A percentile compares a stretch with the other conserved stretches of the same genome.
Evolutionary conservation across 2,888 invertebrate genomes (phyloP).

Genomic region (Cheilosia soror): DNA sequence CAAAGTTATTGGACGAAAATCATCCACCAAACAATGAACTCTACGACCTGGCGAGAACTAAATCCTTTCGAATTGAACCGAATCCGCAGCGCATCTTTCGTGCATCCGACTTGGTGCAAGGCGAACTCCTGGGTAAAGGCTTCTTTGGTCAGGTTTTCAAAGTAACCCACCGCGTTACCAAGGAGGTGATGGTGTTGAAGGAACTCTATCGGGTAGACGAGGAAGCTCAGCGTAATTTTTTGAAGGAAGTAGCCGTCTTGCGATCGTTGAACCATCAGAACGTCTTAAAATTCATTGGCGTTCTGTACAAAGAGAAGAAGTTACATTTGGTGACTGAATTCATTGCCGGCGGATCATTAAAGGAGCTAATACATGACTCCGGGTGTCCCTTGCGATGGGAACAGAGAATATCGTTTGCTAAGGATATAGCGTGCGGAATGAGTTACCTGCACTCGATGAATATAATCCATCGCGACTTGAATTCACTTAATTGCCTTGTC

Average conservation of each 20-base stretch:
- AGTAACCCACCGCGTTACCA: constrained; percentile 95
- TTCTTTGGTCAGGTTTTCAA: constrained; percentile 97
- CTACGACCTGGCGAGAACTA: constrained; percentile 92
- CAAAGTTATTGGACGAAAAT: constrained; percentile 91
- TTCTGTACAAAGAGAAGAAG: constrained; percentile 95
- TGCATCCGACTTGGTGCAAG: constrained; percentile 94
- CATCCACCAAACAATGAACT: constrained; percentile 83
- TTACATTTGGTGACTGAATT: constrained; percentile 96
- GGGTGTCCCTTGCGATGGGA: constrained; percentile 90
- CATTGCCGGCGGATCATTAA: constrained; percentile 95
- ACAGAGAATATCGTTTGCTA: constrained; percentile 92
- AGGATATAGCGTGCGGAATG: constrained; percentile 97
- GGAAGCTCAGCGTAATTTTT: constrained; percentile 96
- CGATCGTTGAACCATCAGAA: constrained; percentile 95
- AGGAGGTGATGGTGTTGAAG: constrained; percentile 97
- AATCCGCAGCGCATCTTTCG: constrained; percentile 91
- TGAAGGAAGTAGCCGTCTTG: constrained; percentile 97
- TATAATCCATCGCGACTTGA: constrained; percentile 97
- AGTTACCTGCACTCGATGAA: constrained; percentile 97
- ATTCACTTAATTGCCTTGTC: constrained; percentile 97
- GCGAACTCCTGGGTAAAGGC: constrained; percentile 95
- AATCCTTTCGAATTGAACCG: constrained; percentile 90
- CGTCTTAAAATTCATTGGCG: constrained; percentile 95
- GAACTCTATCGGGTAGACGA: constrained; percentile 97
- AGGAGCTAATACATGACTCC: constrained; percentile 91